phyloP scores from a whole-genome alignment of 2,113 vertebrate genomes.

The Chaenogobius annularis region DNA sequence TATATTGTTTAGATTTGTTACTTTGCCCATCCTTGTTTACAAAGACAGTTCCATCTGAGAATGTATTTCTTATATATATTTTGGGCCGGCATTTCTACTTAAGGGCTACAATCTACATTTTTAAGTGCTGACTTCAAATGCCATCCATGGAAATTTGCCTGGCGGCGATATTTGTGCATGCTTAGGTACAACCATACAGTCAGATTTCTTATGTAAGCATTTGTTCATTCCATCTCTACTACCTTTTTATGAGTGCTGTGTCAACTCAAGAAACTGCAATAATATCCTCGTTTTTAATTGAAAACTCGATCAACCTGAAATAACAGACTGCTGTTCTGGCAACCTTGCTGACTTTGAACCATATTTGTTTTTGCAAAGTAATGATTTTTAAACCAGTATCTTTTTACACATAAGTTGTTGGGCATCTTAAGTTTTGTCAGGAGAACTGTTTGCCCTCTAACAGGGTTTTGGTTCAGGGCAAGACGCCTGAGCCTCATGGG shows the following conservation, averaged over 20 bases:
- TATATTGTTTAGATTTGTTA: not conserved
- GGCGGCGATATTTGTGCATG: not conserved
- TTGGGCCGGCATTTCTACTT: not conserved
- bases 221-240: not conserved
- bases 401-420: not conserved
- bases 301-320: conserved; percentile 9
- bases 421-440: not conserved
- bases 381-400: not conserved
- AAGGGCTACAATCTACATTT: not conserved
- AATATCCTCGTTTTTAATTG: not conserved
- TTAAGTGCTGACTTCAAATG: not conserved
- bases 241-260: not conserved
- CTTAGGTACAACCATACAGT: not conserved
- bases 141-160: not conserved
- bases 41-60: not conserved
- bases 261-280: not conserved
- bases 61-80: not conserved
- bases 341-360: not conserved
- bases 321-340: not conserved
- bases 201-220: not conserved
- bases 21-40: not conserved
- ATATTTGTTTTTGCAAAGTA: not conserved
- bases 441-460: too few relatives aligned
- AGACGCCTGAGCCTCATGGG: not conserved
- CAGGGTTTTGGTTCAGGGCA: not conserved